Conservation (phyloP, 2,113 vertebrate genomes). For the Caloenas nicobarica region DNA sequence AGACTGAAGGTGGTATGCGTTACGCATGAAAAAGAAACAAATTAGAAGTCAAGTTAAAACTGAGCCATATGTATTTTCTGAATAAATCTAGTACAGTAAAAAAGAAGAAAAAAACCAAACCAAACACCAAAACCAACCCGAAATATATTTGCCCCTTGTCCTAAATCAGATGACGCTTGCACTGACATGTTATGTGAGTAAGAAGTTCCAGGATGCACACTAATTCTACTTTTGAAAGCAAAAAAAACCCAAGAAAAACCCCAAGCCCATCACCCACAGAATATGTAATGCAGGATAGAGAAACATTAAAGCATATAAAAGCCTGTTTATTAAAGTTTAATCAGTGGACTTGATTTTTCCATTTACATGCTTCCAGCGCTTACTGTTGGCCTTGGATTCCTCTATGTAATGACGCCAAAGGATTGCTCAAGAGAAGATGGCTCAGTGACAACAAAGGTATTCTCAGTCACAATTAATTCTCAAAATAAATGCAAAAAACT, state of each 20-base stretch:
- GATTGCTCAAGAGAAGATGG: conserved; percentile 25
- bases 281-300: background rate
- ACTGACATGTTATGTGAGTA: background rate
- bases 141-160: background rate
- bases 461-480: conserved; percentile 9
- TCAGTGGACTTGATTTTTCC: conserved; percentile 58
- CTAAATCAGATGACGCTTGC: background rate
- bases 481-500: conserved; percentile 24
- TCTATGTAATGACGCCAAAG: conserved; percentile 22
- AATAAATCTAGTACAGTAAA: background rate
- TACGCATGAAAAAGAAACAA: conserved; percentile 28
- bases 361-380: conserved; percentile 40
- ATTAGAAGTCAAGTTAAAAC: conserved; percentile 20
- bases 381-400: conserved; percentile 43
- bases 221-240: conserved; percentile 21
- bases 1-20: background rate
- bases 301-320: conserved; percentile 16
- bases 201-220: background rate
- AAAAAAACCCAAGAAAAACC: background rate
- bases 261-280: background rate
- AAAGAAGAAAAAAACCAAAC: background rate
- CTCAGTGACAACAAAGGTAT: conserved; percentile 33
- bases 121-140: background rate
- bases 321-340: conserved; percentile 55
- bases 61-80: background rate